Base-by-base conservation (phyloP, 1,140 invertebrate species). In the Drosophila mojavensis region DNA sequence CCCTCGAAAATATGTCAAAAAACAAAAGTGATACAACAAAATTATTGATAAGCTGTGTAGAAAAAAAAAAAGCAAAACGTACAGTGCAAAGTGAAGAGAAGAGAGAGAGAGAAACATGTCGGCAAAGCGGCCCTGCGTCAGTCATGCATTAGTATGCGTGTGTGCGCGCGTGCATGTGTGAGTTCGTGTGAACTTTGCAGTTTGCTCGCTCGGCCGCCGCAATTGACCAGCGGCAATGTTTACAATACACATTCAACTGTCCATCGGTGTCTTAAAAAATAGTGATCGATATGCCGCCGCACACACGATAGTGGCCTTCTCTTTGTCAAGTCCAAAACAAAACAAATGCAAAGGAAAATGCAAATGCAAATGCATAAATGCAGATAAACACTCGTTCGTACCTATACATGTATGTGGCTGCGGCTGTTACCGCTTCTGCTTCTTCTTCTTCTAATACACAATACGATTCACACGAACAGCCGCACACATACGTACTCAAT, bases 181-280 rank as follows among this genome's bases (percentile, higher is more conserved):
- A 51, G 78, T 69, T 72, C 63, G 72, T 79, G 78, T 70, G 79
- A 86, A 86, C 79, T 86, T 86, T 88, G 83, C 83, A 88, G 83
- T 88, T 86, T 88, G 83, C 55, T 78, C 76, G 9, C 7, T 6
- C 43, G 68, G 33, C 58, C 47, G 55, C 45, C 55, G 58, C 51
- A 53, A 59, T 63, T 48, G 47, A 50, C 11, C 39, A 68, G 45
- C 54, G 61, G 79, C 63, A 80, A 68, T 64, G 58, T 61, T 63
- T 60, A 71, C 66, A 75, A 59, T 45, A 58, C 58, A 60, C 54
- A 75, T 64, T 58, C 50, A 15, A 41, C 26, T 60, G 60, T 5
- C 20, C 26, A 54, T 50, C n/a, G 45, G 39, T 55, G 26, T 33
- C 17, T 41, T 9, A 33, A 33, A 9, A 33, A 58, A 33, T 28